Evolutionary conservation across 53 echinoderm and acorn worm genomes (phyloP).

Genomic region (Hippasteria phrygiana): DNA sequence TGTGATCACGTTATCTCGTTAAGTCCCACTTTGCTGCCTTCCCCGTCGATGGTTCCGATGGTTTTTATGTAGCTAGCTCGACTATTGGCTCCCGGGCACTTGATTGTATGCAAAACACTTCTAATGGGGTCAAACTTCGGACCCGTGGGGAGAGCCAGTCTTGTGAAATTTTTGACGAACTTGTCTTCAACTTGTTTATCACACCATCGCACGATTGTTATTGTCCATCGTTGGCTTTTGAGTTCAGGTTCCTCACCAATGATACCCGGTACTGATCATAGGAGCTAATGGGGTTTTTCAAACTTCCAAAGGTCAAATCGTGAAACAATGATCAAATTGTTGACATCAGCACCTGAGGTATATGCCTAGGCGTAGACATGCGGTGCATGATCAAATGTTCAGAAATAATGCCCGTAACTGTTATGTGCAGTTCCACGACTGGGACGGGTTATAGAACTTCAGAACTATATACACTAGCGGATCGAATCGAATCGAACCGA

Average conservation of each 20-base stretch:
- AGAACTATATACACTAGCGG: no score
- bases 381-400: no score
- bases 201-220: neutral
- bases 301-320: neutral
- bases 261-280: neutral
- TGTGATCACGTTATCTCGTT: no score
- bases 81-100: neutral
- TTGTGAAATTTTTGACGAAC: neutral
- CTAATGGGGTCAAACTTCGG: constrained; percentile 27
- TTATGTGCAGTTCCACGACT: no score
- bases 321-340: neutral
- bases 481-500: no score
- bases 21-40: no score
- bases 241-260: neutral
- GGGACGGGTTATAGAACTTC: no score
- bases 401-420: no score
- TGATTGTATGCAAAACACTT: constrained; percentile 52
- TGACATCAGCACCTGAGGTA: neutral
- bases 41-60: neutral
- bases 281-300: neutral
- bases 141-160: neutral
- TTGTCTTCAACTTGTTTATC: constrained; percentile 38
- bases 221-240: neutral
- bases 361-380: neutral
- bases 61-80: neutral